Evolutionary conservation across 1,140 invertebrate species (phyloP).

Genomic region (Geopemphigus sp.): DNA sequence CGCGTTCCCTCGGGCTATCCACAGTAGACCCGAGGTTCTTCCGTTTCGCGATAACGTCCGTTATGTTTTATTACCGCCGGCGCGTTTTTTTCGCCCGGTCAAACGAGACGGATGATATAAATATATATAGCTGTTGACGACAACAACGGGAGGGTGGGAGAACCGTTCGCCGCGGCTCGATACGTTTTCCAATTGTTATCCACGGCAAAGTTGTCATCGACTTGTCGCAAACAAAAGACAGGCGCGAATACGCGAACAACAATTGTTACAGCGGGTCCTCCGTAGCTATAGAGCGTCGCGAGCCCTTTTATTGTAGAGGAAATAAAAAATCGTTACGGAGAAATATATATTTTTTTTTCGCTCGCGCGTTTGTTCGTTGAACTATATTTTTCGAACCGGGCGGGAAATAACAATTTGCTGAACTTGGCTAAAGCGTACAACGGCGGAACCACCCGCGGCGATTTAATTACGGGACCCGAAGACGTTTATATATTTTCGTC

Average conservation of each 20-base stretch:
- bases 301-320: background rate
- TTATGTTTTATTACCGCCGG: too few species aligned
- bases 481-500: background rate
- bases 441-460: background rate
- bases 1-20: too few species aligned
- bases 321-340: constrained; percentile 5
- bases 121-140: too few species aligned
- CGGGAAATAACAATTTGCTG: constrained; percentile 5
- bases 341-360: background rate
- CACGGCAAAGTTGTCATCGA: background rate
- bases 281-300: too few species aligned
- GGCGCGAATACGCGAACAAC: background rate
- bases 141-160: too few species aligned
- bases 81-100: too few species aligned
- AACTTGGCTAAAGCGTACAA: background rate
- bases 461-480: constrained; percentile 8
- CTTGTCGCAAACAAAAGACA: background rate
- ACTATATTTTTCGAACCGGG: background rate
- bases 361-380: background rate
- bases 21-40: too few species aligned
- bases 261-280: too few species aligned
- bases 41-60: too few species aligned
- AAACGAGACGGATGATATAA: too few species aligned
- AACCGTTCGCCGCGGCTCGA: background rate
- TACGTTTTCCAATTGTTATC: background rate